phyloP scores from a whole-genome alignment of 2,888 invertebrate species.

The Odontothrips loti region DNA sequence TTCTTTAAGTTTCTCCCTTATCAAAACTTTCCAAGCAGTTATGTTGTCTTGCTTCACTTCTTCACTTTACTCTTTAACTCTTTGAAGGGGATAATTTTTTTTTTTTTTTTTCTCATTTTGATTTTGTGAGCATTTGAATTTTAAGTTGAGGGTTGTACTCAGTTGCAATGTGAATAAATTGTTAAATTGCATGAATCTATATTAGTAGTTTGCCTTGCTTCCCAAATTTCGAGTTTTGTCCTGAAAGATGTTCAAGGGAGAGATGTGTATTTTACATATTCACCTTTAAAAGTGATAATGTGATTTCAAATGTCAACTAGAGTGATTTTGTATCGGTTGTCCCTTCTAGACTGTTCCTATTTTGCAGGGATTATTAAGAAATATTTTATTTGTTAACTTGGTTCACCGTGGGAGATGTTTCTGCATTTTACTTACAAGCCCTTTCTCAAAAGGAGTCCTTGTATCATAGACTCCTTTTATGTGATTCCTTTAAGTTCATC shows the following conservation, averaged over 20 bases:
- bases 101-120: neutral
- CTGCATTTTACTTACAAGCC: neutral
- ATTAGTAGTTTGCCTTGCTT: too few relatives aligned
- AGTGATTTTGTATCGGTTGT: neutral
- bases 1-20: neutral
- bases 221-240: too few relatives aligned
- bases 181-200: too few relatives aligned
- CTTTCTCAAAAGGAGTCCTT: neutral
- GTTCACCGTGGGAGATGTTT: neutral
- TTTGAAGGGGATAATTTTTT: neutral
- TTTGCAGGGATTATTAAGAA: neutral
- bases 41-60: neutral
- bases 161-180: too few relatives aligned
- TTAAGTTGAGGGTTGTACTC: too few relatives aligned
- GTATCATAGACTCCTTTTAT: neutral
- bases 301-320: neutral
- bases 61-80: neutral
- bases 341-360: neutral
- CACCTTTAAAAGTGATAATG: neutral
- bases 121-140: neutral
- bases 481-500: neutral
- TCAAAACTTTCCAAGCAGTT: neutral
- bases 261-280: neutral
- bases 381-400: neutral
- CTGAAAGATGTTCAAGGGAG: too few relatives aligned